Conservation (phyloP, 2,888 invertebrate species). For the Zootermopsis nevadensis region DNA sequence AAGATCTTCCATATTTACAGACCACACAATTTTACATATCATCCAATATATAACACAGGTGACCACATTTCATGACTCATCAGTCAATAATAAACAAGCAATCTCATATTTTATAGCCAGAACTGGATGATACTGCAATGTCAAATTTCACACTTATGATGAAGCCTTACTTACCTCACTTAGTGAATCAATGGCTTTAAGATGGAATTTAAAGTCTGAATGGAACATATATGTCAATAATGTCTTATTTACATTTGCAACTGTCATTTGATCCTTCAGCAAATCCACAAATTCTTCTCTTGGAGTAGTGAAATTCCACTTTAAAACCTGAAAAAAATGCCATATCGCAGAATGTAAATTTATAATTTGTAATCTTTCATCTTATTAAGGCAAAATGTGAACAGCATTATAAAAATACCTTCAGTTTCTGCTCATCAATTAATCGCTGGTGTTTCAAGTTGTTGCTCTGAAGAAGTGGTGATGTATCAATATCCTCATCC, state of each 20-base stretch:
- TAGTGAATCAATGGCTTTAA: conserved; percentile 93
- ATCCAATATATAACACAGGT: too few relatives aligned
- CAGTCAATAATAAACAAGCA: not conserved
- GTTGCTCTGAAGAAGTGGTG: conserved; percentile 82
- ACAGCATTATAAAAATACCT: conserved; percentile 62
- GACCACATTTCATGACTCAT: too few relatives aligned
- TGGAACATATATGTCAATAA: conserved; percentile 94
- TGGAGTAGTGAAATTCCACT: conserved; percentile 96
- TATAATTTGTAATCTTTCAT: not conserved
- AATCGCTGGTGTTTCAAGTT: conserved; percentile 92
- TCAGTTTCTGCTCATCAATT: conserved; percentile 93
- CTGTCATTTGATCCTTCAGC: conserved; percentile 89
- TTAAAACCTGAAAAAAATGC: conserved; percentile 68
- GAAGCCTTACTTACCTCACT: conserved; percentile 68
- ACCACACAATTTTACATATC: too few relatives aligned
- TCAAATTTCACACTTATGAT: too few relatives aligned
- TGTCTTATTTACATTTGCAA: conserved; percentile 87
- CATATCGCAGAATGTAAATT: not conserved
- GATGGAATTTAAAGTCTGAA: conserved; percentile 91
- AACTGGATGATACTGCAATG: not conserved
- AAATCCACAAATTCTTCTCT: conserved; percentile 94
- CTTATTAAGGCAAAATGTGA: not conserved
- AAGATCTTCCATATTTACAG: too few relatives aligned
- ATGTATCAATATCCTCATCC: conserved; percentile 85
- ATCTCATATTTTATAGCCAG: not conserved